phyloP scores from a whole-genome alignment of 2,888 invertebrate species.

The Melolontha melolontha region DNA sequence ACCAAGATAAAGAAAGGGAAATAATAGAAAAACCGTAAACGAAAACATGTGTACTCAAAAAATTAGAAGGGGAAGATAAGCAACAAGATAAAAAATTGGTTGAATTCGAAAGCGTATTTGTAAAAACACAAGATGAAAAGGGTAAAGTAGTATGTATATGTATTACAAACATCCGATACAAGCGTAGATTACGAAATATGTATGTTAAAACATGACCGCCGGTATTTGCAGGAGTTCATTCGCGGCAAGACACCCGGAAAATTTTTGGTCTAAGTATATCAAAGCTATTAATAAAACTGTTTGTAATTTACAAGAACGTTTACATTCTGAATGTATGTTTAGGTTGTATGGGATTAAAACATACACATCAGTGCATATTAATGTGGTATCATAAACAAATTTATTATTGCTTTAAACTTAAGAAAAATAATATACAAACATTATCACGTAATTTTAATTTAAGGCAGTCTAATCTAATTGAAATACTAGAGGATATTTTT shows the following conservation, averaged over 20 bases:
- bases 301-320: constrained; percentile 70
- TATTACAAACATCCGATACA: constrained; percentile 55
- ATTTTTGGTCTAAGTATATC: constrained; percentile 79
- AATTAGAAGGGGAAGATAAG: constrained; percentile 57
- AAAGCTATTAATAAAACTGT: constrained; percentile 71
- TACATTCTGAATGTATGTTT: constrained; percentile 73
- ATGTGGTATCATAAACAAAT: constrained; percentile 69
- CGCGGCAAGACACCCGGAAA: constrained; percentile 72
- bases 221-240: constrained; percentile 75
- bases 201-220: constrained; percentile 61
- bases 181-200: constrained; percentile 41
- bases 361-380: constrained; percentile 68
- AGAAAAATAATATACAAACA: constrained; percentile 54
- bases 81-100: too few species aligned
- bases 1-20: constrained; percentile 60
- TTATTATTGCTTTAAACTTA: constrained; percentile 73
- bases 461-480: constrained; percentile 62
- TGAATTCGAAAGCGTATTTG: too few species aligned
- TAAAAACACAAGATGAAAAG: constrained; percentile 62
- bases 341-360: constrained; percentile 68
- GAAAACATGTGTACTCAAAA: constrained; percentile 60
- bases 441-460: background rate
- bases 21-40: constrained; percentile 59
- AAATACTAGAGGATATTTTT: constrained; percentile 70
- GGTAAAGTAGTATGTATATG: constrained; percentile 57